Percentiles rank a stretch among this genome's conserved stretches.
phyloP scores from a whole-genome alignment of 2,888 invertebrate genomes.

The Andrena trimmerana region DNA sequence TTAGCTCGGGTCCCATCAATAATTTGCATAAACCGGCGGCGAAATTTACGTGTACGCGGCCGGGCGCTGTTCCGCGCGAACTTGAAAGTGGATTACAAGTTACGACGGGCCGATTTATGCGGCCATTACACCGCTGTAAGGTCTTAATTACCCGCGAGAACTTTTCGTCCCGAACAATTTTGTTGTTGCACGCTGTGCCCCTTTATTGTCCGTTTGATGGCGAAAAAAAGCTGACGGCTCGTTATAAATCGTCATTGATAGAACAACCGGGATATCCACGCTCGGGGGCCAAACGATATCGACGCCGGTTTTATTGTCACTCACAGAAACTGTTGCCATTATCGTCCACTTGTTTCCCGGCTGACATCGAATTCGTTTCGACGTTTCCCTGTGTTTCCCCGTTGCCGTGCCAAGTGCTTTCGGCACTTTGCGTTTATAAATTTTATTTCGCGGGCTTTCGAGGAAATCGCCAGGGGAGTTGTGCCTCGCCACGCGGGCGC shows the following conservation, averaged over 20 bases:
- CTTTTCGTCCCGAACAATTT: conserved; percentile 58
- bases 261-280: background rate
- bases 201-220: background rate
- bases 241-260: background rate
- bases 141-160: conserved; percentile 59
- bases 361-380: background rate
- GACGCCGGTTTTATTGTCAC: background rate
- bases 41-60: conserved; percentile 65
- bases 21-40: conserved; percentile 72
- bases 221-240: background rate
- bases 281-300: background rate
- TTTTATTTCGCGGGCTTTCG: conserved; percentile 13
- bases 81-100: conserved; percentile 74
- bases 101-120: conserved; percentile 65
- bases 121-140: conserved; percentile 65
- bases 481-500: background rate
- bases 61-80: conserved; percentile 53
- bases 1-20: conserved; percentile 68
- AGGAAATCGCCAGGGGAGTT: conserved; percentile 1
- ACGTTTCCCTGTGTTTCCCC: background rate
- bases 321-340: conserved; percentile 16
- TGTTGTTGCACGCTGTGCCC: no score
- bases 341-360: background rate
- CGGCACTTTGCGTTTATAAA: conserved; percentile 6
- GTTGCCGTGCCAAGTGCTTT: background rate